Conservation (phyloP, 2,888 invertebrate genomes). For the Pollenia labialis region DNA sequence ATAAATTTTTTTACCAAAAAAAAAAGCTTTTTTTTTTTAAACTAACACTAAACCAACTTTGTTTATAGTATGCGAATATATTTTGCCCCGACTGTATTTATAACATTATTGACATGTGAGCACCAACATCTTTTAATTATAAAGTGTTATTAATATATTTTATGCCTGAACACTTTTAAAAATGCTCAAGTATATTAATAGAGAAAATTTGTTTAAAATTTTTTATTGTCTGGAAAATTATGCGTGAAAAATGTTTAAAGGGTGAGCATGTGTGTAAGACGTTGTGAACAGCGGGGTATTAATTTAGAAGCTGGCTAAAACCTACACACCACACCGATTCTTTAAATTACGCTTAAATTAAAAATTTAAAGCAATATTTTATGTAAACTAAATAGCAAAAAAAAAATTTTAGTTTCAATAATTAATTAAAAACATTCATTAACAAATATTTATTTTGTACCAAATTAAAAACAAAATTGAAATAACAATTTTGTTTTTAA, state of each 20-base stretch:
- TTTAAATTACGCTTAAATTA: neutral
- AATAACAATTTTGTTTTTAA: slow-evolving; percentile 51
- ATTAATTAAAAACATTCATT: slow-evolving; percentile 48
- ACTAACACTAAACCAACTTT: too few relatives aligned
- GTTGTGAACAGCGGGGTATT: slow-evolving; percentile 1
- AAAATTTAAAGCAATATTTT: slow-evolving; percentile 6
- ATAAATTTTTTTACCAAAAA: too few relatives aligned
- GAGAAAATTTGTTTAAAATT: neutral
- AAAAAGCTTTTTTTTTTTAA: too few relatives aligned
- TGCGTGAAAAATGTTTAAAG: slow-evolving; percentile 33
- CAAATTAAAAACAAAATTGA: slow-evolving; percentile 32
- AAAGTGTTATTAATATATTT: slow-evolving; percentile 81
- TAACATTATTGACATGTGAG: slow-evolving; percentile 72
- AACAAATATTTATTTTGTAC: slow-evolving; percentile 41
- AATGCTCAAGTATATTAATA: slow-evolving; percentile 66
- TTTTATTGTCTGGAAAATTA: slow-evolving; percentile 38
- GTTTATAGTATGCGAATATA: neutral
- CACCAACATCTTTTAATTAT: slow-evolving; percentile 61
- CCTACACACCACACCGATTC: neutral
- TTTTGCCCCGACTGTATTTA: neutral
- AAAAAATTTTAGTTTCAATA: neutral
- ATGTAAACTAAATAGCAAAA: neutral
- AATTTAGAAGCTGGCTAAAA: too few relatives aligned
- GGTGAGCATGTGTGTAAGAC: slow-evolving; percentile 28
- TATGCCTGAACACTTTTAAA: slow-evolving; percentile 79